Evolutionary conservation across 1,140 invertebrate genomes (phyloP).

Genomic region (Temnothorax curvispinosus): DNA sequence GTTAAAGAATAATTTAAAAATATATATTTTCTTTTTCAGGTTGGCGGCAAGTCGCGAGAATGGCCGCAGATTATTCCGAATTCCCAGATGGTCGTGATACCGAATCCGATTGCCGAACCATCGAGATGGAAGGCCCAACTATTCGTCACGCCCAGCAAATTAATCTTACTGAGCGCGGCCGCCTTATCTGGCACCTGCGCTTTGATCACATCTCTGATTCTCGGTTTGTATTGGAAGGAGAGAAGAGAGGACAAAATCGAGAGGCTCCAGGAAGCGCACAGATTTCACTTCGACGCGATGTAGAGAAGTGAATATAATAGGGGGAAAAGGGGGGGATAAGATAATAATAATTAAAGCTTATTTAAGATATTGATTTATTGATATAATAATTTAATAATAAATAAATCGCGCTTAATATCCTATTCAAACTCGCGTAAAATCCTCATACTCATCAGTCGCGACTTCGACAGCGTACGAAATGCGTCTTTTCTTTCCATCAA

Average conservation of each 20-base stretch:
- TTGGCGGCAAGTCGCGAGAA: conserved; percentile 86
- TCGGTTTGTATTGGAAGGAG: conserved; percentile 97
- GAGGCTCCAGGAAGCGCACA: conserved; percentile 93
- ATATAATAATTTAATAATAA: conserved; percentile 70
- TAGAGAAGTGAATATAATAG: conserved; percentile 79
- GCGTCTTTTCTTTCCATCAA: not conserved
- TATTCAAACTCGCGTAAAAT: conserved; percentile 34
- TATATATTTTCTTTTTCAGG: conserved; percentile 66
- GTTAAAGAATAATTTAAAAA: not conserved
- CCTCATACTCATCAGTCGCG: not conserved
- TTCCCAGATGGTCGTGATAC: conserved; percentile 98
- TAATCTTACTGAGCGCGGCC: conserved; percentile 96
- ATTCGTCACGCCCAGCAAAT: conserved; percentile 98
- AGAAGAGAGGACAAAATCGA: conserved; percentile 96
- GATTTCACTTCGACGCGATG: conserved; percentile 94
- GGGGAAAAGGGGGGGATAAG: not conserved
- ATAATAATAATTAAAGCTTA: conserved; percentile 45
- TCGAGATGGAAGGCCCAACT: conserved; percentile 96
- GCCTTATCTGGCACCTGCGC: conserved; percentile 95
- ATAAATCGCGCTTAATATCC: conserved; percentile 59
- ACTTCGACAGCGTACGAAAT: conserved; percentile 8
- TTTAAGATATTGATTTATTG: conserved; percentile 55
- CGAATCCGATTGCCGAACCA: conserved; percentile 92
- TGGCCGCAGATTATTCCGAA: conserved; percentile 99
- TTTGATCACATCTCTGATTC: conserved; percentile 94